Base-by-base conservation (phyloP, 2,888 invertebrate species). In the Acleris sparsana region DNA sequence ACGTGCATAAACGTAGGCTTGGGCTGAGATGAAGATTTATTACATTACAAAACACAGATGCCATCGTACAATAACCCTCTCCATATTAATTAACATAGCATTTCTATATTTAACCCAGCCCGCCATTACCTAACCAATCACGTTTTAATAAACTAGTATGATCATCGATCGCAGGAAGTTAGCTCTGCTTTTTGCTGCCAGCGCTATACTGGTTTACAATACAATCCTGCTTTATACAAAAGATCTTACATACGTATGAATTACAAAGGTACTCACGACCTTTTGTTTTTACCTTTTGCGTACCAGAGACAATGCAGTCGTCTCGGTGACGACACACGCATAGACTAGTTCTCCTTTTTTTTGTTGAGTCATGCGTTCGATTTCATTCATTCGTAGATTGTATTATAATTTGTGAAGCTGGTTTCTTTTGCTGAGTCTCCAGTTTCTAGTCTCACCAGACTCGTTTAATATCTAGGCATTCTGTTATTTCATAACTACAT, bases 251-350 rank as follows among this genome's bases (percentile, higher is more conserved):
- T 53, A 11, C 5, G n/a, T 48, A 9, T 13, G 20, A 46, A 46
- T 7, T 20, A 4, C 20, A 58, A 18, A n/a, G n/a, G 29, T n/a
- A 20, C 17, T 33, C 39, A 22, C 39, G 49, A 16, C 46, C 46
- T 57, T 57, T 57, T 57, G 43, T 43, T 29, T 29, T 9, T n/a
- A 53, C 33, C 33, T 33, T 33, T 33, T 9, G 33, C 33, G 9
- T 5, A 62, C 11, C 53, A 63, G 51, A 52, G 46, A 79, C 78
- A 78, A 75, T 71, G 72, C 56, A 69, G 11, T 53, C 53, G 62
- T 33, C 57, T 63, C 59, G 70, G 71, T 73, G 66, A 73, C 74
- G 55, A 57, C 58, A 58, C 52, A 63, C 55, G 51, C 53, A 48
- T 57, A 43, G 53, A 55, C 64, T 44, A 55, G 64, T 55, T 51